These are phyloP conservation scores for Eonycteris spelaea DNA, from an alignment of 2,113 vertebrate species.

Conservation along the genomic window DNA sequence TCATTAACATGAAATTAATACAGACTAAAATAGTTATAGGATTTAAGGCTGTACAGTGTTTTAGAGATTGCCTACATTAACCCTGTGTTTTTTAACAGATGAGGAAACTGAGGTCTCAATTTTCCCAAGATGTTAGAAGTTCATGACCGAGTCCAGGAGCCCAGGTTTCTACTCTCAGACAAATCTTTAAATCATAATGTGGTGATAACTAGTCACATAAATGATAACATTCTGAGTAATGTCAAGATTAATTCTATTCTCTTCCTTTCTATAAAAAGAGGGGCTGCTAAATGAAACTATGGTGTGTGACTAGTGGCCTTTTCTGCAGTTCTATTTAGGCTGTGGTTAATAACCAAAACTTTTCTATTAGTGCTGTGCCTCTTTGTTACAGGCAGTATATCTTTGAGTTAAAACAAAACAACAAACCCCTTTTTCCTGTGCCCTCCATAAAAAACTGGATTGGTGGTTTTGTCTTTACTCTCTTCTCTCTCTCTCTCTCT, in stretches of 20 bases:
- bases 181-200: background rate
- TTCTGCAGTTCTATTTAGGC: background rate
- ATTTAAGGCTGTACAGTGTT: background rate
- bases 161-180: background rate
- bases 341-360: background rate
- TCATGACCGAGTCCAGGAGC: background rate
- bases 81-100: slow-evolving; percentile 21
- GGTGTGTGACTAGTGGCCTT: background rate
- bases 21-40: slow-evolving; percentile 29
- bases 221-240: background rate
- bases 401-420: slow-evolving; percentile 19
- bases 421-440: background rate
- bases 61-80: slow-evolving; percentile 27
- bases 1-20: slow-evolving; percentile 60
- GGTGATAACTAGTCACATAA: background rate
- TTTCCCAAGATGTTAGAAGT: background rate
- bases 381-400: background rate
- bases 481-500: background rate
- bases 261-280: background rate
- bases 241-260: slow-evolving; percentile 16
- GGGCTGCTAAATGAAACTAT: background rate
- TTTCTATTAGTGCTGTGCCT: background rate
- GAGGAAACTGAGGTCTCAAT: slow-evolving; percentile 6
- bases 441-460: background rate
- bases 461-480: background rate